Evolutionary conservation across 2,113 vertebrate genomes (phyloP), one percentile per base, ranked within the genome.

Genomic region (Sterna hirundo): DNA sequence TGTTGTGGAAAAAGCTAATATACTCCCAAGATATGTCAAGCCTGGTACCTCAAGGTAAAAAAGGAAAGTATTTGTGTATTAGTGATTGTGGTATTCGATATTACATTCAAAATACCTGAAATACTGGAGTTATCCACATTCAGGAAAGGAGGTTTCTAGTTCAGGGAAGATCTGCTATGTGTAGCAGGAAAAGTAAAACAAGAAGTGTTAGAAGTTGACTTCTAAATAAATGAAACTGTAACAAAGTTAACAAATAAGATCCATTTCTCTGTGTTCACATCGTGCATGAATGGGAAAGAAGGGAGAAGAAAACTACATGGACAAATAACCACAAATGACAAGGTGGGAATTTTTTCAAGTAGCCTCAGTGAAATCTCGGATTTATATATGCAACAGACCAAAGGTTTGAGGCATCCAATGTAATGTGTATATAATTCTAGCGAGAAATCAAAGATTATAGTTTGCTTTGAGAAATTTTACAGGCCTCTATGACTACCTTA

Each of bases 391-490:
- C 10, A 32, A 6, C 10, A 57, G 20, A 21, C 12, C 61, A 72
- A 71, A 46, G 0, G 52, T 49, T 11, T 60, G 34, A 78, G 13
- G 15, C 2, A 27, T 47, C 2, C 13, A 74, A 11, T 1, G 2
- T 34, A 20, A 40, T 3, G 1, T n/a, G 3, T 29, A 3, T 21
- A 6, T 19, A 61, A 36, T 86, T 57, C 26, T 30, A 52, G 49
- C 61, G 8, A 46, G 14, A n/a, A 75, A 34, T 51, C 15, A 34
- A 74, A 61, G 2, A 23, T 62, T 15, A 83, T n/a, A 11, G 26
- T 74, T 69, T 72, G 2, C 25, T 77, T 72, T 65, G 29, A 55
- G 16, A 12, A 52, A 17, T 49, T 70, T 81, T 61, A 36, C 8
- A 30, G 34, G 11, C 32, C 16, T 65, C 17, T 18, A 29, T 65